Conservation (phyloP, 2,888 invertebrate genomes). For the Sympetrum striolatum region DNA sequence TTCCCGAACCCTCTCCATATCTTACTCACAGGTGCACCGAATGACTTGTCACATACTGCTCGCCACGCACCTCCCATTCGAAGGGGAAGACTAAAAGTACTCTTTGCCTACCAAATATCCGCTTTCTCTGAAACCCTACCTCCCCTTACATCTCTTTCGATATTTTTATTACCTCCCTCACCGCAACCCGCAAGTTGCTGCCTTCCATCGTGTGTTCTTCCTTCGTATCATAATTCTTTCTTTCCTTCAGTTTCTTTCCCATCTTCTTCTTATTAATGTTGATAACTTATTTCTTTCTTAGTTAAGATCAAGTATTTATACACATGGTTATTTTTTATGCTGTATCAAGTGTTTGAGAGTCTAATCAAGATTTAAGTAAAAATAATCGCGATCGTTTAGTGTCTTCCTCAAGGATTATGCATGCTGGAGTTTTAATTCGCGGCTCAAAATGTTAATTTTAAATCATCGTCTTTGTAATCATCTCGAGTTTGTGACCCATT, state of each 20-base stretch:
- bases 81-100: not conserved
- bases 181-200: not conserved
- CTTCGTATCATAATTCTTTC: not conserved
- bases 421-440: too few species aligned
- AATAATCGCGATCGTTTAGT: too few species aligned
- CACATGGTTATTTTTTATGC: too few species aligned
- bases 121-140: not conserved
- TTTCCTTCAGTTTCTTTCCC: not conserved
- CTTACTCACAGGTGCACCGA: not conserved
- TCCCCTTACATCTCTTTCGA: not conserved
- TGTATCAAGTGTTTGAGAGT: too few species aligned
- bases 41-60: not conserved
- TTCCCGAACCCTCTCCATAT: not conserved
- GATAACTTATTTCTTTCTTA: too few species aligned
- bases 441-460: too few species aligned
- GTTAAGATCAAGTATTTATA: too few species aligned
- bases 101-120: not conserved
- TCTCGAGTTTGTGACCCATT: too few species aligned
- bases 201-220: not conserved
- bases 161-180: not conserved
- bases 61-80: not conserved
- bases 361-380: too few species aligned
- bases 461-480: too few species aligned
- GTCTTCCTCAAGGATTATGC: too few species aligned
- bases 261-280: not conserved